phyloP scores from a whole-genome alignment of 2,888 invertebrate species.

The Neria commutata region DNA sequence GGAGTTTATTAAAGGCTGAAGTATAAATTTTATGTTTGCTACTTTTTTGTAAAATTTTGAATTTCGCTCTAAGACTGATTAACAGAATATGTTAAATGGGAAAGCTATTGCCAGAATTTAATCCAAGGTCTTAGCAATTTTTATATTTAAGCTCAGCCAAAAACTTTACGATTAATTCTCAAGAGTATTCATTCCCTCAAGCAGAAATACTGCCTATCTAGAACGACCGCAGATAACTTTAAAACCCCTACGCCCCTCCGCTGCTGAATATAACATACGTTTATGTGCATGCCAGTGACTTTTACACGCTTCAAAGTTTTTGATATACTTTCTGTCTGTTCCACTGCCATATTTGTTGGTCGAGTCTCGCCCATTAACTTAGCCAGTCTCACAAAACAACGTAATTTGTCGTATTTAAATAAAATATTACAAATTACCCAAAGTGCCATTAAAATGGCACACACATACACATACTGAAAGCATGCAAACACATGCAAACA shows the following conservation, averaged over 20 bases:
- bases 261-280: no score
- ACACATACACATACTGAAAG: not conserved
- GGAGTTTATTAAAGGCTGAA: no score
- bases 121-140: no score
- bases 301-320: slow-evolving; percentile 21
- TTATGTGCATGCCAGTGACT: slow-evolving; percentile 2
- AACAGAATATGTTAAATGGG: no score
- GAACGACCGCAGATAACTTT: not conserved
- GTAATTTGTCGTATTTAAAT: slow-evolving; percentile 8
- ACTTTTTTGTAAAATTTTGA: no score
- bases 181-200: no score
- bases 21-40: no score
- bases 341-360: not conserved
- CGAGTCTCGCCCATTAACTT: not conserved
- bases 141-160: no score
- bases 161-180: no score
- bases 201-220: not conserved
- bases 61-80: no score
- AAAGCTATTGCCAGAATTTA: no score
- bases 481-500: slow-evolving; percentile 4
- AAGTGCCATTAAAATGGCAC: not conserved
- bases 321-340: slow-evolving; percentile 13
- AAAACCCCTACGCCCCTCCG: no score
- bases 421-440: slow-evolving; percentile 14
- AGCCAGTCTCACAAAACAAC: not conserved